Evolutionary conservation across 2,888 invertebrate species (phyloP).

Genomic region (Machimus atricapillus): DNA sequence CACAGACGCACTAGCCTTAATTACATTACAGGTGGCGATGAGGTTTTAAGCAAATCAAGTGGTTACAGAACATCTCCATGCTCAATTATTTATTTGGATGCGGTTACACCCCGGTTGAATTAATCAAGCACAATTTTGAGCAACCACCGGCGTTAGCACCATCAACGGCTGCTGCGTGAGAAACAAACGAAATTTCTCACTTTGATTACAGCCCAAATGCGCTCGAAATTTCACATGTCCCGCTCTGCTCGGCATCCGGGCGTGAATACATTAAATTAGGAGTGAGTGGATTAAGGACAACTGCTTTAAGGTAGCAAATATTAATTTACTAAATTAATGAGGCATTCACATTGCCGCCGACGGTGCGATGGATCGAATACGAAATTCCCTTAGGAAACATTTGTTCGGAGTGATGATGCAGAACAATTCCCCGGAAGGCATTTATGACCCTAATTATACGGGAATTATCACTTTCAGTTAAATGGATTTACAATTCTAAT

Average conservation of each 20-base stretch:
- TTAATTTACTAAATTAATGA: not conserved
- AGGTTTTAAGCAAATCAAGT: slow-evolving; percentile 29
- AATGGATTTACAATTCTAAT: not conserved
- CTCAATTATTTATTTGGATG: slow-evolving; percentile 20
- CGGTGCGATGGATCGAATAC: not conserved
- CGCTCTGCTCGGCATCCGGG: not conserved
- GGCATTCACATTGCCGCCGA: not conserved
- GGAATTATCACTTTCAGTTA: not conserved
- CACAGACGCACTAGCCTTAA: not conserved
- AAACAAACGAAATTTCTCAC: not conserved
- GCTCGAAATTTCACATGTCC: not conserved
- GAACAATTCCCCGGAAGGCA: not conserved
- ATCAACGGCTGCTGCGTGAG: not conserved
- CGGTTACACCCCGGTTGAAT: not conserved
- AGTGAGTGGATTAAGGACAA: not conserved
- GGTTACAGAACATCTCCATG: slow-evolving; percentile 9
- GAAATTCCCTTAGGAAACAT: not conserved
- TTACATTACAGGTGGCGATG: slow-evolving; percentile 4
- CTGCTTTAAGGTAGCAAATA: not conserved
- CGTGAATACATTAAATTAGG: not conserved
- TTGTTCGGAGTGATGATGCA: not conserved
- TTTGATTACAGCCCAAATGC: not conserved
- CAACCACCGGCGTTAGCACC: not conserved
- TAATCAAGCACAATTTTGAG: slow-evolving; percentile 17
- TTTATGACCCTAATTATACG: not conserved